These are phyloP conservation scores for Vollenhovia emeryi DNA, from an alignment of 1,140 invertebrate species.

Conservation along the genomic window DNA sequence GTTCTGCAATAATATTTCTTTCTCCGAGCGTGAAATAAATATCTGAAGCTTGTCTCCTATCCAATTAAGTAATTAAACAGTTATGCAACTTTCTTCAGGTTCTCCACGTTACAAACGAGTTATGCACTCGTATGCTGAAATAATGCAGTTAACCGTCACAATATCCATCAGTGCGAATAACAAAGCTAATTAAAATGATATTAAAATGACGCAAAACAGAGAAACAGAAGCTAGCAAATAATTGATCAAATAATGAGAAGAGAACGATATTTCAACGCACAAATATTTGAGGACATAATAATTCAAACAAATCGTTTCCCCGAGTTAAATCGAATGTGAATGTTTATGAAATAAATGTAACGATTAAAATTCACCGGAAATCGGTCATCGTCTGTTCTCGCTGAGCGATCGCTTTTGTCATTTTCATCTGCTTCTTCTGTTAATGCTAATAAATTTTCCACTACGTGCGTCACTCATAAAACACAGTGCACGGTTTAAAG, in stretches of 20 bases:
- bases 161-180: slow-evolving; percentile 47
- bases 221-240: slow-evolving; percentile 28
- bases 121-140: slow-evolving; percentile 34
- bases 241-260: slow-evolving; percentile 27
- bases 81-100: slow-evolving; percentile 35
- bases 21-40: neutral
- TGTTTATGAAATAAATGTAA: slow-evolving; percentile 26
- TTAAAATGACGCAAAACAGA: slow-evolving; percentile 31
- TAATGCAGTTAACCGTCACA: slow-evolving; percentile 30
- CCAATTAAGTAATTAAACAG: slow-evolving; percentile 29
- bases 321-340: slow-evolving; percentile 8
- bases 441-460: slow-evolving; percentile 55
- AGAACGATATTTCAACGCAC: slow-evolving; percentile 20
- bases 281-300: slow-evolving; percentile 33
- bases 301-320: slow-evolving; percentile 24
- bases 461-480: slow-evolving; percentile 80
- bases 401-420: neutral
- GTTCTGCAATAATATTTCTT: neutral
- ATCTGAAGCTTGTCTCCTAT: slow-evolving; percentile 5
- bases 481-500: slow-evolving; percentile 75
- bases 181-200: slow-evolving; percentile 51
- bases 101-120: slow-evolving; percentile 15
- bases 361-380: neutral
- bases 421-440: slow-evolving; percentile 5
- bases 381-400: neutral